phyloP scores from a whole-genome alignment of 2,888 invertebrate species.

The Pammene fasciana region DNA sequence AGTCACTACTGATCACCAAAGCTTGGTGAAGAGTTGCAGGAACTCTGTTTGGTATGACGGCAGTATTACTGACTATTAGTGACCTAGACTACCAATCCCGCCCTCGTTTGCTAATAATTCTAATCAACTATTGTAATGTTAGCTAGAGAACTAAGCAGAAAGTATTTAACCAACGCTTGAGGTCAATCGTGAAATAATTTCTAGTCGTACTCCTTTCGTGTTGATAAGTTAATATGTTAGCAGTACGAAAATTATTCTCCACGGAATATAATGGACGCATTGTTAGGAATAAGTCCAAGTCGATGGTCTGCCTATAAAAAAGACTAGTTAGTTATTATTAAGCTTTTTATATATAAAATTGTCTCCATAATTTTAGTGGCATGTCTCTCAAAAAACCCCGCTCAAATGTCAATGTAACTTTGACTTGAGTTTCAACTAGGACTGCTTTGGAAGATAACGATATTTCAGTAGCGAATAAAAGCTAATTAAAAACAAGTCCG shows the following conservation, averaged over 20 bases:
- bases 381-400: constrained; percentile 62
- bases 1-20: neutral
- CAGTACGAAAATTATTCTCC: constrained; percentile 78
- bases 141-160: constrained; percentile 46
- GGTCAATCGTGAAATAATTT: constrained; percentile 65
- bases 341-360: constrained; percentile 68
- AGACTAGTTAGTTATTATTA: constrained; percentile 79
- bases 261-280: constrained; percentile 57
- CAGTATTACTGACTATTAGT: constrained; percentile 9
- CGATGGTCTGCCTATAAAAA: constrained; percentile 75
- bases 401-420: constrained; percentile 22
- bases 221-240: constrained; percentile 77
- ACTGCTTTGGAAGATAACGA: constrained; percentile 28
- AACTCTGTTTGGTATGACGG: neutral
- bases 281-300: constrained; percentile 61
- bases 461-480: constrained; percentile 50
- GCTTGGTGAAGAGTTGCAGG: neutral
- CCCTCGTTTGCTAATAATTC: constrained; percentile 50
- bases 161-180: constrained; percentile 38
- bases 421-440: constrained; percentile 2
- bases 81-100: constrained; percentile 16
- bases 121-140: constrained; percentile 45
- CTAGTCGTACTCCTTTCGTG: constrained; percentile 80
- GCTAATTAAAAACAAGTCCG: constrained; percentile 54
- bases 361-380: constrained; percentile 68